These are phyloP conservation scores for Smittia sp. DNA, from an alignment of 2,888 invertebrate species.

Conservation along the genomic window DNA sequence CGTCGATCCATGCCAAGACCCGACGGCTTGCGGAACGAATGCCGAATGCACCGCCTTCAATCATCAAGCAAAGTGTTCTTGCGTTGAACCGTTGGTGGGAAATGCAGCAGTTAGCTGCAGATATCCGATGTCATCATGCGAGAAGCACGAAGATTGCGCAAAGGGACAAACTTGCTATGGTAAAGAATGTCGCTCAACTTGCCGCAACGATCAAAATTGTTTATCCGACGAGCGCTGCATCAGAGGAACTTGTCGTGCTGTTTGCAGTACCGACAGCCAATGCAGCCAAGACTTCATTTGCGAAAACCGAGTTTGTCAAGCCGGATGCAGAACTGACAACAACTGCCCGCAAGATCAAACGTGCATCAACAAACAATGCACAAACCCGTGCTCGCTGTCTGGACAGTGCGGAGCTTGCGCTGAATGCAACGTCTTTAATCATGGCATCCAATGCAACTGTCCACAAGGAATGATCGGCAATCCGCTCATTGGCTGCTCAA, in stretches of 20 bases:
- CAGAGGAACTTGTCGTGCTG: slow-evolving; percentile 74
- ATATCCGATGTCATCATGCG: slow-evolving; percentile 65
- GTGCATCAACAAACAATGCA: slow-evolving; percentile 78
- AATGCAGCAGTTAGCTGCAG: slow-evolving; percentile 73
- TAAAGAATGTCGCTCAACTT: slow-evolving; percentile 72
- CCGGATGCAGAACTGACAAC: slow-evolving; percentile 82
- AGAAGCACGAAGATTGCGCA: slow-evolving; percentile 65
- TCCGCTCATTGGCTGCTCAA: slow-evolving; percentile 73
- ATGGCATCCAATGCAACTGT: slow-evolving; percentile 83
- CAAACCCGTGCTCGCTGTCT: slow-evolving; percentile 74
- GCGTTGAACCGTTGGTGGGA: slow-evolving; percentile 69
- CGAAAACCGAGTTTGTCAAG: slow-evolving; percentile 78
- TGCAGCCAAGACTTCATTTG: slow-evolving; percentile 82
- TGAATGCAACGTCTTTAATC: slow-evolving; percentile 76
- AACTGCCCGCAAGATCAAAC: slow-evolving; percentile 72
- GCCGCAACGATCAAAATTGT: slow-evolving; percentile 76
- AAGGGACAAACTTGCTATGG: slow-evolving; percentile 73
- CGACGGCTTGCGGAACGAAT: slow-evolving; percentile 80
- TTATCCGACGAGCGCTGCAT: slow-evolving; percentile 83
- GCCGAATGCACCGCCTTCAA: slow-evolving; percentile 68
- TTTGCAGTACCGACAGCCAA: slow-evolving; percentile 82
- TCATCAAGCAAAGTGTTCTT: slow-evolving; percentile 72
- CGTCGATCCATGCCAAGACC: slow-evolving; percentile 69
- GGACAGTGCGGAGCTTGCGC: slow-evolving; percentile 81
- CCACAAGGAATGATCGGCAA: slow-evolving; percentile 78